A percentile compares a stretch with the other conserved stretches of the same genome.
These are phyloP conservation scores for Marronus borbonicus DNA, from an alignment of 2,888 invertebrate species.

Conservation along the genomic window DNA sequence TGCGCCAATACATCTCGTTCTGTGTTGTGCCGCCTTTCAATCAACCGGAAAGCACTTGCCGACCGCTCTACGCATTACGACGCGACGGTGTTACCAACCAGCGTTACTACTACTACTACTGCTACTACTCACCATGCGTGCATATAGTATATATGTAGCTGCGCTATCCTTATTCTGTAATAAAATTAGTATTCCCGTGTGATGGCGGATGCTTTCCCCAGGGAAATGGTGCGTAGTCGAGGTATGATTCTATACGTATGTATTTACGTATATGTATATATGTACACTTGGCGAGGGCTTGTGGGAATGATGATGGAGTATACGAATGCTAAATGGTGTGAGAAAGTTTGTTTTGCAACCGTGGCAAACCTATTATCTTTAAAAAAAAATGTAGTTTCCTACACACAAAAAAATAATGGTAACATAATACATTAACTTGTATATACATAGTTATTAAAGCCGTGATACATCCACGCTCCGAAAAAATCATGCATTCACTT, in stretches of 20 bases:
- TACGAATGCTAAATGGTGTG: slow-evolving; percentile 11
- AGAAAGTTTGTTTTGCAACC: slow-evolving; percentile 24
- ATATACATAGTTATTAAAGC: too few species aligned
- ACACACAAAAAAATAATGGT: too few species aligned
- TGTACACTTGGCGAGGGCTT: not conserved
- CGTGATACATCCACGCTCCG: too few species aligned
- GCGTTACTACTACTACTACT: slow-evolving; percentile 9
- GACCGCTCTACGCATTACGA: slow-evolving; percentile 44
- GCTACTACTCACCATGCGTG: too few species aligned
- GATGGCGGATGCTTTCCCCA: slow-evolving; percentile 47
- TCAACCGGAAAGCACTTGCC: slow-evolving; percentile 52
- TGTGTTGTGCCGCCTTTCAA: slow-evolving; percentile 58
- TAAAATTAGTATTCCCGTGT: slow-evolving; percentile 55
- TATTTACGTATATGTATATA: too few species aligned
- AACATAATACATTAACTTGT: too few species aligned
- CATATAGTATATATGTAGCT: too few species aligned
- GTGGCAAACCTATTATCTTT: not conserved
- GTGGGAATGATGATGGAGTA: slow-evolving; percentile 34
- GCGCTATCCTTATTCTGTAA: slow-evolving; percentile 40
- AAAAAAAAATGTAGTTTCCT: too few species aligned
- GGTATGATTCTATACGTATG: not conserved
- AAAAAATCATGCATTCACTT: too few species aligned
- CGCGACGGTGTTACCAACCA: slow-evolving; percentile 38
- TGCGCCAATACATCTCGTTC: slow-evolving; percentile 53
- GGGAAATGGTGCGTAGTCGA: slow-evolving; percentile 44